Conservation (phyloP, 2,113 vertebrate genomes). For the Pantherophis guttatus region DNA sequence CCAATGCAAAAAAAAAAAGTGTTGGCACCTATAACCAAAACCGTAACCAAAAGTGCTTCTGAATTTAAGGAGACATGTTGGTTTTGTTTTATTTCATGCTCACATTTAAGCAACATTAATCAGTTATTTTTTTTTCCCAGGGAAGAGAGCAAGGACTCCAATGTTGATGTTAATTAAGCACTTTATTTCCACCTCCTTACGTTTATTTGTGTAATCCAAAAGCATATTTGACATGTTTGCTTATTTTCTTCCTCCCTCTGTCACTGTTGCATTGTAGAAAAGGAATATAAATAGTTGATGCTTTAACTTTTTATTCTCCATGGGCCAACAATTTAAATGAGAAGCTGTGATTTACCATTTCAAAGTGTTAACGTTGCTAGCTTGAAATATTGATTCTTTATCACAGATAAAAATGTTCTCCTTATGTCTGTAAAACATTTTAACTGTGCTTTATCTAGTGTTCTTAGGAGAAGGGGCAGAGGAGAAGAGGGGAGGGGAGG, state of each 20-base stretch:
- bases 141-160: background rate
- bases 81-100: background rate
- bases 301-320: constrained; percentile 33
- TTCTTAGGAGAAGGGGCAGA: constrained; percentile 11
- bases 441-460: background rate
- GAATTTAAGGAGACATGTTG: background rate
- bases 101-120: background rate
- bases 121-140: background rate
- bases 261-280: background rate
- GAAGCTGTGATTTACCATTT: constrained; percentile 35
- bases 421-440: accelerated
- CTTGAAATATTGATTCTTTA: constrained; percentile 20
- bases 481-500: no score
- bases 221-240: background rate
- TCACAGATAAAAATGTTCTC: constrained; percentile 28
- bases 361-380: constrained; percentile 42
- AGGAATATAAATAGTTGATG: background rate
- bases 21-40: background rate
- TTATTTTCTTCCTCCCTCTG: accelerated
- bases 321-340: constrained; percentile 17
- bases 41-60: background rate
- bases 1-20: background rate
- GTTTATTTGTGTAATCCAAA: constrained; percentile 2
- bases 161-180: background rate
- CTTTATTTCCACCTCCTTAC: background rate